Percentiles rank a stretch among this genome's conserved stretches.
Conservation (phyloP, 2,113 vertebrate genomes). For the Cettia cetti region DNA sequence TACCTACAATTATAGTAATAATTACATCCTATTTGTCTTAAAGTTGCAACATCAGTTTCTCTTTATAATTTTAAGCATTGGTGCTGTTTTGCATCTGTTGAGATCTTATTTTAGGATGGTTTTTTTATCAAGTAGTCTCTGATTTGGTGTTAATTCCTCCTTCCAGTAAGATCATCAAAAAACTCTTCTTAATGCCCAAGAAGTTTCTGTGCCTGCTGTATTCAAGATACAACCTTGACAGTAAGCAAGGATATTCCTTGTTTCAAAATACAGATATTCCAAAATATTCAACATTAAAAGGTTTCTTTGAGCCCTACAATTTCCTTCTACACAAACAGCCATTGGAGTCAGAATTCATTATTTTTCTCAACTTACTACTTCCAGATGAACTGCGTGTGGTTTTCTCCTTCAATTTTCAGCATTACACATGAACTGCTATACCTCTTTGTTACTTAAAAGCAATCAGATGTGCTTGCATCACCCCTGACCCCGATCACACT, state of each 20-base stretch:
- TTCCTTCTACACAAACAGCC: background rate
- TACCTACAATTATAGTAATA: background rate
- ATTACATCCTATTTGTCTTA: background rate
- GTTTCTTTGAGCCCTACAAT: background rate
- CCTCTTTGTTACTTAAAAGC: background rate
- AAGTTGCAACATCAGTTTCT: background rate
- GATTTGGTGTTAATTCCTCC: background rate
- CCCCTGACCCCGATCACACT: background rate
- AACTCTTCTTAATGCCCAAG: background rate
- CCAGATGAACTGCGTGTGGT: background rate
- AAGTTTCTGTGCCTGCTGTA: background rate
- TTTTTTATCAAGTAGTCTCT: background rate
- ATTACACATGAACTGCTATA: background rate
- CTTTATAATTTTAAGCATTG: background rate
- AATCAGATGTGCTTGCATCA: background rate
- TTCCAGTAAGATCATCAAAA: background rate
- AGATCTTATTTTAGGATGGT: background rate
- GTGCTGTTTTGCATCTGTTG: background rate
- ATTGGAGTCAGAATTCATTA: fast-evolving
- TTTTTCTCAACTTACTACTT: background rate
- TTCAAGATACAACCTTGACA: background rate
- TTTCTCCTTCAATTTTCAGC: background rate
- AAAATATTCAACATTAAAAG: background rate
- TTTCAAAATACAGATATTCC: background rate
- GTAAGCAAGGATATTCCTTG: background rate